Conservation (phyloP, 2,113 vertebrate genomes). For the Apistogramma diplotaenia region DNA sequence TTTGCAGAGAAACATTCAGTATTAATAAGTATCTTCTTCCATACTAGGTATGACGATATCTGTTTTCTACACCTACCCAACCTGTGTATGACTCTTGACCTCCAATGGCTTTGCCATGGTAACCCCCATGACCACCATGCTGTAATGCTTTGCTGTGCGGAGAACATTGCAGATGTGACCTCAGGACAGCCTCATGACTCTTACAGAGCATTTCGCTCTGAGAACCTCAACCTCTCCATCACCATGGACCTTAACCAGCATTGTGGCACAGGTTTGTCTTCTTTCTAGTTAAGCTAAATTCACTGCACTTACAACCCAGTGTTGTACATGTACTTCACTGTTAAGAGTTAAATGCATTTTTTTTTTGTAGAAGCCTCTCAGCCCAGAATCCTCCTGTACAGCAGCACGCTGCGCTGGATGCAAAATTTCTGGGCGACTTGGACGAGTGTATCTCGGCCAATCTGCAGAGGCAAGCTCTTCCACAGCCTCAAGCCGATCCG, state of each 20-base stretch:
- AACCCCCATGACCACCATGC: conserved; percentile 94
- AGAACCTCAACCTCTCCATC: conserved; percentile 95
- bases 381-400: conserved; percentile 93
- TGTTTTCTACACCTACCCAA: conserved; percentile 94
- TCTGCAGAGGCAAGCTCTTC: conserved; percentile 96
- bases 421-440: conserved; percentile 99
- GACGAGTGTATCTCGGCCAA: conserved; percentile 92
- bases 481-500: conserved; percentile 88
- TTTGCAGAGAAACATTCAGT: neutral
- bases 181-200: conserved; percentile 92
- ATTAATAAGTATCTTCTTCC: neutral
- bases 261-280: conserved; percentile 63
- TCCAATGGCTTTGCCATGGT: conserved; percentile 96
- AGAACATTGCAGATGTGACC: conserved; percentile 86
- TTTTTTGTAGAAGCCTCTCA: conserved; percentile 79
- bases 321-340: neutral
- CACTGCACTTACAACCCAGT: neutral
- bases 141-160: conserved; percentile 87
- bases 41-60: conserved; percentile 92
- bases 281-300: neutral
- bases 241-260: conserved; percentile 91
- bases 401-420: conserved; percentile 99
- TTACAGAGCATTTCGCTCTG: conserved; percentile 94
- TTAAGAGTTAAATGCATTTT: neutral
- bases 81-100: conserved; percentile 91